Evolutionary conservation across 2,888 invertebrate genomes (phyloP), one percentile per base, ranked within the genome.

Genomic region (Alentia gelatinosa): DNA sequence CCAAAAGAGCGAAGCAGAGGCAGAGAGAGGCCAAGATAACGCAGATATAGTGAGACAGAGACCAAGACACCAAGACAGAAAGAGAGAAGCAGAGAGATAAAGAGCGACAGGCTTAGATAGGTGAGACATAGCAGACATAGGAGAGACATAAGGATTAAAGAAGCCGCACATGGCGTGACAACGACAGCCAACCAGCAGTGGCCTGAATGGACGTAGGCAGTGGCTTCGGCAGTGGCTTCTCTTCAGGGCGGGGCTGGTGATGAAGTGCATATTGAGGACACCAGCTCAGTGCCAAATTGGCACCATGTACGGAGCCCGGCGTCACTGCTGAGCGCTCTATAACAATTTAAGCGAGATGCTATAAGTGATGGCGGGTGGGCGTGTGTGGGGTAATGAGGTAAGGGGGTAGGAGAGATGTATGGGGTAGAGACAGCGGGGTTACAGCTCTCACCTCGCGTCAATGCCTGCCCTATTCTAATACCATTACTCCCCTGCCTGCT

Each of bases 301-400:
- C 68, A 30, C 68, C 68, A 30, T 68, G 68, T 68, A 68, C 68
- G 12, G 68, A n/a, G 56, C 19, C 56, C 9, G n/a, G 3, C 68
- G 26, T 26, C 68, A 26, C 68, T 68, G 68, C 68, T 68, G n/a
- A 68, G 33, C 30, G 68, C 30, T 68, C 68, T 68, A 68, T 68
- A 68, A 68, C 33, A 68, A 68, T 68, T 68, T 68, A 68, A 68
- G 68, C 33, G 26, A 26, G 68, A 68, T 68, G 83, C 83, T 23
- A 83, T 83, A 83, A 83, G 9, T 83, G 40, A 35, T 37, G 39
- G 83, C 39, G 4, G 37, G 37, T 30, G 83, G 40, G 39, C n/a
- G 37, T 83, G 83, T 35, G 83, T 15, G 83, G 40, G 83, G 39
- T 40, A 83, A 83, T 83, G 83, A 83, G 83, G 83, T 83, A 40